Evolutionary conservation across 2,113 vertebrate species (phyloP).

Genomic region (Anoura caudifer): DNA sequence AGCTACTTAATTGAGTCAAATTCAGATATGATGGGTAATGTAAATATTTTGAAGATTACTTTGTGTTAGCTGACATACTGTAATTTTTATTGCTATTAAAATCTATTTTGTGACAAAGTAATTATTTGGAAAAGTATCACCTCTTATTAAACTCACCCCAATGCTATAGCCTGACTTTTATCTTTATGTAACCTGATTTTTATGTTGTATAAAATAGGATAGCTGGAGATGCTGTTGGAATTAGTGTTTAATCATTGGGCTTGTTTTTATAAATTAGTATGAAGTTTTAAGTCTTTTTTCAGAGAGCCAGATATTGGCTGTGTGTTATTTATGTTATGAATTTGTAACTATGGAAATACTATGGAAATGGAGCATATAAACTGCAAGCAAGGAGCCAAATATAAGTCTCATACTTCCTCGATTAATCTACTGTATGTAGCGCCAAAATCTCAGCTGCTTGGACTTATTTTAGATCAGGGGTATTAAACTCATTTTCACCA

Average conservation of each 20-base stretch:
- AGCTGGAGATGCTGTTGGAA: not conserved
- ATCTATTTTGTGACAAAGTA: not conserved
- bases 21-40: not conserved
- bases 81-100: slow-evolving; percentile 18
- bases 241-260: not conserved
- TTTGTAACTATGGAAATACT: no score
- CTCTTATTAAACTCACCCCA: not conserved
- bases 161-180: not conserved
- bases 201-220: not conserved
- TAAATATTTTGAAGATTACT: slow-evolving; percentile 1
- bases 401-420: not conserved
- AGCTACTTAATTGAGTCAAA: not conserved
- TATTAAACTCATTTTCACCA: no score
- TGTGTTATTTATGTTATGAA: not conserved
- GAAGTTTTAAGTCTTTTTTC: not conserved
- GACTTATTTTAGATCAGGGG: not conserved
- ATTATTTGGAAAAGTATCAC: not conserved
- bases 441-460: not conserved
- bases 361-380: not conserved
- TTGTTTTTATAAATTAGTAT: slow-evolving; percentile 8
- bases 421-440: not conserved
- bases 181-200: not conserved
- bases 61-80: not conserved
- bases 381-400: not conserved
- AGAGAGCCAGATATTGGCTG: not conserved